phyloP scores from a whole-genome alignment of 92 coral and sea anemone genomes.

The Bergia sp. region DNA sequence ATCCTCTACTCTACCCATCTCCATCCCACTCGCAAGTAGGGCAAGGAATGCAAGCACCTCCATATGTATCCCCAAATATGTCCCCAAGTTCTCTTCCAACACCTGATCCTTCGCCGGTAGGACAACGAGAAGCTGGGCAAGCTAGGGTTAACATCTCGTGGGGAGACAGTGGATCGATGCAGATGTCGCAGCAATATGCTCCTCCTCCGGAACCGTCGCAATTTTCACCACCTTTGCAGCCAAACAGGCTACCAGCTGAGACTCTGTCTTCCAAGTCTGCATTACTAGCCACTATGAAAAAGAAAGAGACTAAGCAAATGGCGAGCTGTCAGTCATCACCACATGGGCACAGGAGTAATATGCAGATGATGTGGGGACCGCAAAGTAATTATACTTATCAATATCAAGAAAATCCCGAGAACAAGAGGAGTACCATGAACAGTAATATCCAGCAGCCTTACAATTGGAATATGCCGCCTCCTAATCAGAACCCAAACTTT shows the following conservation, averaged over 20 bases:
- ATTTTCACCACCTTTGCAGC: constrained; percentile 32
- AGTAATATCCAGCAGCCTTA: constrained; percentile 37
- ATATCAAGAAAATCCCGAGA: constrained; percentile 12
- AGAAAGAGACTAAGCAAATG: constrained; percentile 30
- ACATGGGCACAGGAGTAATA: constrained; percentile 10
- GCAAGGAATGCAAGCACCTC: constrained; percentile 52
- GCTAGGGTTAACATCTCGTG: constrained; percentile 89
- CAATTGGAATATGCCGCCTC: constrained; percentile 28
- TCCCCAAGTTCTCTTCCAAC: constrained; percentile 82
- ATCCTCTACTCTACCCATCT: constrained; percentile 68
- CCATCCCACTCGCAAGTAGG: constrained; percentile 62
- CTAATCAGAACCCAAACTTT: constrained; percentile 29
- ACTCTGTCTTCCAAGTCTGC: constrained; percentile 39
- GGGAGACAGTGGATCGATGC: constrained; percentile 72
- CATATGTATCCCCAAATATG: constrained; percentile 63
- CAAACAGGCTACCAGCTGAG: constrained; percentile 35
- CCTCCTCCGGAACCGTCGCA: constrained; percentile 48
- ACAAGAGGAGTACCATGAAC: constrained; percentile 13
- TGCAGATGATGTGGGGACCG: constrained; percentile 30
- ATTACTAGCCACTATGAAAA: constrained; percentile 30
- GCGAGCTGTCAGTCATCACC: constrained; percentile 26
- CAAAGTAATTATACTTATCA: constrained; percentile 12
- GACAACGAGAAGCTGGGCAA: constrained; percentile 70
- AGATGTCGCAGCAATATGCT: constrained; percentile 46
- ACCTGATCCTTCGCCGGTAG: constrained; percentile 87